Percentiles rank a stretch among this genome's conserved stretches.
Conservation (phyloP, 2,113 vertebrate genomes). For the Oplegnathus fasciatus region DNA sequence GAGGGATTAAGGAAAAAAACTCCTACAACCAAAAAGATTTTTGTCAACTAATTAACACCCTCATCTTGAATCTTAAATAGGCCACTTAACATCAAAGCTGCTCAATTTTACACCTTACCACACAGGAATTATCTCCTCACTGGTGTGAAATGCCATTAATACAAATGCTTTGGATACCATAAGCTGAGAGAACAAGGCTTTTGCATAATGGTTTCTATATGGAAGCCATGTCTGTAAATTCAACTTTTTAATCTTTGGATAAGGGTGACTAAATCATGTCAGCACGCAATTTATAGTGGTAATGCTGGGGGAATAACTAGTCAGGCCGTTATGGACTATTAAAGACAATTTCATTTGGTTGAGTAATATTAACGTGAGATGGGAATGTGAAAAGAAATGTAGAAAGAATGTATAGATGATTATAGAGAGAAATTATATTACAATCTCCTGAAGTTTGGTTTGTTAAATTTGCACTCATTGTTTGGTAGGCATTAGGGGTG, state of each 20-base stretch:
- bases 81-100: constrained; percentile 72
- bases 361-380: not conserved
- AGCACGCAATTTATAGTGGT: not conserved
- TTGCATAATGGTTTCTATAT: not conserved
- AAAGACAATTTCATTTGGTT: constrained; percentile 15
- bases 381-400: not conserved
- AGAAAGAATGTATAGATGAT: not conserved
- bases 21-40: constrained; percentile 53
- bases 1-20: constrained; percentile 42
- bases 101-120: constrained; percentile 75
- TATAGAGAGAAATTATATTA: not conserved
- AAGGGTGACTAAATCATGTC: constrained; percentile 6
- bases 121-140: constrained; percentile 62
- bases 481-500: not conserved
- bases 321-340: constrained; percentile 12
- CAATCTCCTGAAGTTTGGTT: not conserved
- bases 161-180: constrained; percentile 37
- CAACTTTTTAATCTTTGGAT: constrained; percentile 33
- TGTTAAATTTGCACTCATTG: constrained; percentile 1
- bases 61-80: constrained; percentile 72
- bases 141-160: constrained; percentile 61
- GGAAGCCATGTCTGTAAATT: constrained; percentile 28
- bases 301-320: constrained; percentile 5
- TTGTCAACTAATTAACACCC: constrained; percentile 75
- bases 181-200: constrained; percentile 13